Conservation (phyloP, 2,113 vertebrate species). For the Takifugu bimaculatus region DNA sequence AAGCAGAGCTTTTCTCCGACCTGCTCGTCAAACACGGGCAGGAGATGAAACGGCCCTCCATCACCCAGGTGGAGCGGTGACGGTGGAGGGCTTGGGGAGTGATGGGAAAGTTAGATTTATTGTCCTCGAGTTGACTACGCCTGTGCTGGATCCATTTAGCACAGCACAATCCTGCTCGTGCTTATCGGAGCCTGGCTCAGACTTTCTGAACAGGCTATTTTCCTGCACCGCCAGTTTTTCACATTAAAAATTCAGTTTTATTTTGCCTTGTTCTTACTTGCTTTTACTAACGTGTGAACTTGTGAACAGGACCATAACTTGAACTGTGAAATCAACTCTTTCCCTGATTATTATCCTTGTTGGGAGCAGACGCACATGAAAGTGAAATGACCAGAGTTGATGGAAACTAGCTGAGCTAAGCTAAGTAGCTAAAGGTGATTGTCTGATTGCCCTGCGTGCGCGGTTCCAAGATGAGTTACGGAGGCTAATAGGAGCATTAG, state of each 20-base stretch:
- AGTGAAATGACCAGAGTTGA: no score
- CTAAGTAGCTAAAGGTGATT: no score
- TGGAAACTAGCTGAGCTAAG: no score
- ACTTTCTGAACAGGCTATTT: not conserved
- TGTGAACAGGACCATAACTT: not conserved
- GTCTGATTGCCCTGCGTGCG: no score
- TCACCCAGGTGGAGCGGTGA: conserved; percentile 3
- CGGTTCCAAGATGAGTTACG: no score
- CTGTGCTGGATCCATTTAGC: not conserved
- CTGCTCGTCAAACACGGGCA: conserved; percentile 10
- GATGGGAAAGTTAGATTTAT: conserved; percentile 34
- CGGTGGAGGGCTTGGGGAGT: not conserved
- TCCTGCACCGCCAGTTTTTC: not conserved
- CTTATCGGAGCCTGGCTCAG: no score
- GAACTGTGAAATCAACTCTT: no score
- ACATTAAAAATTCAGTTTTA: no score
- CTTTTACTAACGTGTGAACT: not conserved
- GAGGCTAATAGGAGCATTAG: no score
- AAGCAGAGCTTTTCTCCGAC: conserved; percentile 44
- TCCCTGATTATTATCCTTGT: no score
- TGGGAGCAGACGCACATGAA: no score
- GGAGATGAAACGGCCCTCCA: conserved; percentile 25
- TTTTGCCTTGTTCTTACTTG: not conserved
- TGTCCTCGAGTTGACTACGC: conserved; percentile 4
- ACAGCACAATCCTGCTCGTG: no score